Evolutionary conservation across 2,797 vertebrate species (phyloP), one percentile per base, ranked within the genome.

Genomic region (Sciurus carolinensis): DNA sequence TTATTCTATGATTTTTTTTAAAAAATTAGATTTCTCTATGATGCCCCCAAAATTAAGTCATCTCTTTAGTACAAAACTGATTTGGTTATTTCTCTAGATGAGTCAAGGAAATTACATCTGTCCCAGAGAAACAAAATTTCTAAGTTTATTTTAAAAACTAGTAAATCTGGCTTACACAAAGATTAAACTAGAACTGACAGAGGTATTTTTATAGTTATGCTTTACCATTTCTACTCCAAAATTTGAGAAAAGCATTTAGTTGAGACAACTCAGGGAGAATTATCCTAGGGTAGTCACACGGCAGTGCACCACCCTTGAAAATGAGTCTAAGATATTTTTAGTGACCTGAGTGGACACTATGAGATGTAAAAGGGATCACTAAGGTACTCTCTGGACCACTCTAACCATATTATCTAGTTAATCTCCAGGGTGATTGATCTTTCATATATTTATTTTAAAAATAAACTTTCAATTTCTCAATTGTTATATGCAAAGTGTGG

Each of bases 41-140:
- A 54, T 54, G 20, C 44, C 72, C 64, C 91, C 88, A 93, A 84
- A n/a, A 85, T 17, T 87, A 52, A 11, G 22, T 39, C 42, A 59
- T 95, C 47, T 71, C n/a, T 94, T 93, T 69, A 59, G 44, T 39
- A 77, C 24, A 91, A 77, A 95, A 94, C 54, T 39, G 84, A 71
- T 54, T 36, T 87, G 17, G 72, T 14, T 30, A 33, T 72, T 17
- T 94, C 20, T 83, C 72, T 44, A 90, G 20, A 92, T 62, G 62
- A 91, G 12, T 91, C 52, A 71, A 91, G 50, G 20, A 64, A 93
- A 66, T n/a, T 87, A 39, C 30, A 88, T 11, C n/a, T 86, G 52
- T 83, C 57, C 67, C 12, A 81, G 18, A 82, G 54, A 95, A 96
- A 94, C 69, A 88, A 36, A 50, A 50, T 13, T 64, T 94, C 44